These are phyloP conservation scores for Arrhamphus sclerolepis DNA, from an alignment of 2,797 vertebrate species.

Conservation along the genomic window DNA sequence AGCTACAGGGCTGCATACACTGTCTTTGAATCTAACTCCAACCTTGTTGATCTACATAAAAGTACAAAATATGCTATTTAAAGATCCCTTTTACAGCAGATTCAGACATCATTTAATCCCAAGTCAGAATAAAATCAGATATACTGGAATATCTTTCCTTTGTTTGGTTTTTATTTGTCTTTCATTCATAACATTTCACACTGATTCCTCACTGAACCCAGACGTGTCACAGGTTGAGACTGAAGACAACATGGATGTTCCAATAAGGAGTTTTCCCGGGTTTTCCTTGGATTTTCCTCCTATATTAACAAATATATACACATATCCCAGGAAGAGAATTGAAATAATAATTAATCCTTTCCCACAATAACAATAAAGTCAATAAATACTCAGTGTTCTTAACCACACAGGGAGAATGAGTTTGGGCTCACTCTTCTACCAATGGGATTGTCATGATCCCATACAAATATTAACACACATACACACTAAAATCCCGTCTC, in stretches of 20 bases:
- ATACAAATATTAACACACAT: constrained; percentile 67
- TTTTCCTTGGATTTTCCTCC: constrained; percentile 58
- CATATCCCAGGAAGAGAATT: constrained; percentile 68
- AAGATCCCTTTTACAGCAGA: no score
- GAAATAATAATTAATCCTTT: constrained; percentile 64
- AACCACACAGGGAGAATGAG: constrained; percentile 75
- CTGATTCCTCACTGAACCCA: constrained; percentile 59
- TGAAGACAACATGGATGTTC: constrained; percentile 59
- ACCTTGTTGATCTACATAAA: no score
- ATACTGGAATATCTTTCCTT: constrained; percentile 43
- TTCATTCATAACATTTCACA: constrained; percentile 70
- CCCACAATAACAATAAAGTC: constrained; percentile 81
- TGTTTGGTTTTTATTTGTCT: constrained; percentile 63
- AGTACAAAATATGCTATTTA: no score
- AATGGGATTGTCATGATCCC: constrained; percentile 70
- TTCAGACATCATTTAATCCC: no score
- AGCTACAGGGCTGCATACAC: no score
- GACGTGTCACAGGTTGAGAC: constrained; percentile 62
- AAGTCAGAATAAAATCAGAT: constrained; percentile 6
- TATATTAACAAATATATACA: constrained; percentile 82
- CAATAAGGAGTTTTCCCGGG: constrained; percentile 47
- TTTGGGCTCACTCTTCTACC: constrained; percentile 65
- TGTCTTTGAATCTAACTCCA: no score
- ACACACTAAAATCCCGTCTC: constrained; percentile 7
- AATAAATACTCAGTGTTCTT: constrained; percentile 86